Conservation (phyloP, 2,888 invertebrate species). For the Blera fallax region DNA sequence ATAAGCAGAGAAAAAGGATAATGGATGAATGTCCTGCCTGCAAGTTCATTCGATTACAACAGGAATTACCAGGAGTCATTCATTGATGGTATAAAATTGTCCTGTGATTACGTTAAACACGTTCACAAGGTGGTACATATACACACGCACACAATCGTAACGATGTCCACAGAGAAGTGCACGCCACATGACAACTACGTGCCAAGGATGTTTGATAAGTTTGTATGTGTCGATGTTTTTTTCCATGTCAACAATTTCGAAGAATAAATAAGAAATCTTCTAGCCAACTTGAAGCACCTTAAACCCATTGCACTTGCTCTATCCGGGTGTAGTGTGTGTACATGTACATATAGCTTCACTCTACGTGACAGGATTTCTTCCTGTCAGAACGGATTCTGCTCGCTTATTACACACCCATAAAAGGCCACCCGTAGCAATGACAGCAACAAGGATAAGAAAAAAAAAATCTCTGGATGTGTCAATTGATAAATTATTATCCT, state of each 20-base stretch:
- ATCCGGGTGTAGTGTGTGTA: neutral
- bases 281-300: conserved; percentile 18
- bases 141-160: neutral
- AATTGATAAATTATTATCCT: conserved; percentile 72
- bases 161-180: conserved; percentile 18
- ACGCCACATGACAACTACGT: conserved; percentile 62
- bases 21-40: conserved; percentile 49
- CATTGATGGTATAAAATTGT: conserved; percentile 53
- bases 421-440: conserved; percentile 52
- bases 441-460: conserved; percentile 13
- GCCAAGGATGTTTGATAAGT: conserved; percentile 60
- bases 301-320: conserved; percentile 27
- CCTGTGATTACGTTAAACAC: conserved; percentile 63
- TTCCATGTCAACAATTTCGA: conserved; percentile 49
- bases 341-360: conserved; percentile 2
- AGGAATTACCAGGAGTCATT: conserved; percentile 56
- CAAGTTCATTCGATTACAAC: conserved; percentile 55
- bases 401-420: conserved; percentile 64
- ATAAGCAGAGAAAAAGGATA: conserved; percentile 40
- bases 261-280: conserved; percentile 49
- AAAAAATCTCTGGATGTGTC: conserved; percentile 62
- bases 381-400: conserved; percentile 68
- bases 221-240: conserved; percentile 2
- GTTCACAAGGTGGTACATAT: conserved; percentile 5
- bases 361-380: conserved; percentile 70